phyloP scores from a whole-genome alignment of 2,888 invertebrate genomes.

The Caenorhabditis sp. region DNA sequence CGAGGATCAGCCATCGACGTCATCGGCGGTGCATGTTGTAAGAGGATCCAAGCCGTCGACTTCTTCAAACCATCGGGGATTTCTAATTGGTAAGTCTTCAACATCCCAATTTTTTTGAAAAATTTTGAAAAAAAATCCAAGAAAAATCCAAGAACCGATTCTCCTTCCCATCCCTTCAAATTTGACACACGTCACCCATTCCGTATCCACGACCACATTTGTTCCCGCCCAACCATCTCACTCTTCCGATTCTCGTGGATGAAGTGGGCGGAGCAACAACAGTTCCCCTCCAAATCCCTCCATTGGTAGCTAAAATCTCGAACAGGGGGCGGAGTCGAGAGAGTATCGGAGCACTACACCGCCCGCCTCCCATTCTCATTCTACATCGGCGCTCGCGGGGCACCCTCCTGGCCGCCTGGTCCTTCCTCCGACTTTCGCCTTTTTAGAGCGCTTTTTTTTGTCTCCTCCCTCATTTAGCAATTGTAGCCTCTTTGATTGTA shows the following conservation, averaged over 20 bases:
- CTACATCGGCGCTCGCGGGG: constrained; percentile 9
- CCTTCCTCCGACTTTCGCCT: background rate
- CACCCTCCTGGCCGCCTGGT: background rate
- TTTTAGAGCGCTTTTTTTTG: background rate
- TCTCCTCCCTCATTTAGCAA: background rate
- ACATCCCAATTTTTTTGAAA: background rate
- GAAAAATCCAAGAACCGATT: background rate
- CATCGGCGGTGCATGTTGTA: constrained; percentile 21
- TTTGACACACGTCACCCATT: background rate
- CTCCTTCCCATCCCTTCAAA: background rate
- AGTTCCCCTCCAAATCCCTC: background rate
- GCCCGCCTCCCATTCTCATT: constrained; percentile 30
- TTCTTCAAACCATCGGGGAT: constrained; percentile 25
- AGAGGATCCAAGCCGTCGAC: constrained; percentile 17
- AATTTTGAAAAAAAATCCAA: background rate
- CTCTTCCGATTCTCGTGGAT: background rate
- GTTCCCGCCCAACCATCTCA: no score
- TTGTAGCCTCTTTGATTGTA: background rate
- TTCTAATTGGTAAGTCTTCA: constrained; percentile 40
- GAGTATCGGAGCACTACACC: constrained; percentile 38
- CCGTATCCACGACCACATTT: constrained; percentile 12
- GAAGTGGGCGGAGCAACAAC: no score
- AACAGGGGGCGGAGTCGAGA: constrained; percentile 35
- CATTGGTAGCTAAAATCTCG: background rate
- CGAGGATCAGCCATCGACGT: constrained; percentile 52